Evolutionary conservation across 2,113 vertebrate genomes (phyloP).

Genomic region (Peromyscus maniculatus): DNA sequence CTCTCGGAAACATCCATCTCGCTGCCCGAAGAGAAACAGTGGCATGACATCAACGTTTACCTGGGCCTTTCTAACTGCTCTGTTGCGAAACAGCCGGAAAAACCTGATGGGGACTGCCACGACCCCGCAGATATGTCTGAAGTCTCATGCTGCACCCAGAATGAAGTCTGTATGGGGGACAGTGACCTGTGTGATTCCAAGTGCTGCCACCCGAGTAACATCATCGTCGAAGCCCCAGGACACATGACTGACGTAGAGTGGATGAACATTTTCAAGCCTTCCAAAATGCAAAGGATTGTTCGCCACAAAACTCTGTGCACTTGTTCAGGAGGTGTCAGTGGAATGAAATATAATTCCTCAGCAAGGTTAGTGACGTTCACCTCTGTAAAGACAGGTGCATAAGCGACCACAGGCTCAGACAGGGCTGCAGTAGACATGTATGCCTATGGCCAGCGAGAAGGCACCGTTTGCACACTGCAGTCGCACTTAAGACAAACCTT

Average conservation of each 20-base stretch:
- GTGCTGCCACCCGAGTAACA: conserved; percentile 52
- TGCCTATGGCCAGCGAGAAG: not conserved
- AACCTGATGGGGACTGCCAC: not conserved
- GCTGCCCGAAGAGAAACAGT: conserved; percentile 6
- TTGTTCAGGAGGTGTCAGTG: conserved; percentile 15
- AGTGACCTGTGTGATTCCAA: conserved; percentile 10
- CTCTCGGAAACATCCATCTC: not conserved
- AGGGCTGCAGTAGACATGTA: not conserved
- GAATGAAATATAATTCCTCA: conserved; percentile 15
- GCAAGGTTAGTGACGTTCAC: conserved; percentile 74
- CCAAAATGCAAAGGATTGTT: not conserved
- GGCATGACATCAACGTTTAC: conserved; percentile 53
- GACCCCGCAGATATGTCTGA: conserved; percentile 19
- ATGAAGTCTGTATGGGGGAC: not conserved
- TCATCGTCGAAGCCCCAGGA: not conserved
- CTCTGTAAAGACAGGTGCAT: not conserved
- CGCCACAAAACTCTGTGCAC: conserved; percentile 40
- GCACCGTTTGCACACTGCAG: not conserved
- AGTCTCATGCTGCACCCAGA: not conserved
- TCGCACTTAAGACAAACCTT: accelerated
- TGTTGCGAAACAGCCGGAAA: accelerated
- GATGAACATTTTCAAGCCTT: conserved; percentile 85
- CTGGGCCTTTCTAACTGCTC: conserved; percentile 60
- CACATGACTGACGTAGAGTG: conserved; percentile 82
- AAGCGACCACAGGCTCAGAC: not conserved